Percentiles rank a stretch among this genome's conserved stretches.
Conservation (phyloP, 1,140 invertebrate genomes). For the Diorhabda elongata region DNA sequence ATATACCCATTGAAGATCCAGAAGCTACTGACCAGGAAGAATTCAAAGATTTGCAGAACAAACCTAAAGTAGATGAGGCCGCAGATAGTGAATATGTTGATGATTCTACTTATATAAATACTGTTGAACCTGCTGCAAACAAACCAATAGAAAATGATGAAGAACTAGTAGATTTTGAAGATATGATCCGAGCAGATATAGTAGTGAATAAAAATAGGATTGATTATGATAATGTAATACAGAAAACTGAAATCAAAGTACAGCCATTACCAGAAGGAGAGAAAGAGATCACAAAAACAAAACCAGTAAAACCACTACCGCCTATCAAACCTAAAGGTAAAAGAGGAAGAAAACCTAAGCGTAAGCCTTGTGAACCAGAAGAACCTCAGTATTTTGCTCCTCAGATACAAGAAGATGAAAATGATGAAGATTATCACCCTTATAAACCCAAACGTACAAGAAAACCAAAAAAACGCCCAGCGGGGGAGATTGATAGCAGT, state of each 20-base stretch:
- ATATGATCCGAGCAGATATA: slow-evolving; percentile 37
- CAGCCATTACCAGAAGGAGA: slow-evolving; percentile 9
- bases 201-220: slow-evolving; percentile 34
- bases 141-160: slow-evolving; percentile 19
- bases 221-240: slow-evolving; percentile 36
- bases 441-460: slow-evolving; percentile 16
- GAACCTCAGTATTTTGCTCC: slow-evolving; percentile 13
- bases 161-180: slow-evolving; percentile 37
- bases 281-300: background rate
- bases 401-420: slow-evolving; percentile 12
- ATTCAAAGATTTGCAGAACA: slow-evolving; percentile 22
- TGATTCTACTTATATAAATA: slow-evolving; percentile 7
- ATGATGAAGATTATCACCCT: slow-evolving; percentile 14
- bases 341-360: slow-evolving; percentile 14
- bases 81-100: slow-evolving; percentile 12
- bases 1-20: slow-evolving; percentile 23
- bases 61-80: slow-evolving; percentile 15
- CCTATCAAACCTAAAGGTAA: background rate
- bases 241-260: slow-evolving; percentile 32
- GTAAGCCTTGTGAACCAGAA: slow-evolving; percentile 5
- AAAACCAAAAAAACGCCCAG: slow-evolving; percentile 19
- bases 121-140: slow-evolving; percentile 18
- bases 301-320: background rate
- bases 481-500: slow-evolving; percentile 18
- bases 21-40: slow-evolving; percentile 32